A percentile compares a stretch with the other conserved stretches of the same genome.
Evolutionary conservation across 2,797 vertebrate genomes (phyloP).

Genomic region (Sebastes kiyomatsui): DNA sequence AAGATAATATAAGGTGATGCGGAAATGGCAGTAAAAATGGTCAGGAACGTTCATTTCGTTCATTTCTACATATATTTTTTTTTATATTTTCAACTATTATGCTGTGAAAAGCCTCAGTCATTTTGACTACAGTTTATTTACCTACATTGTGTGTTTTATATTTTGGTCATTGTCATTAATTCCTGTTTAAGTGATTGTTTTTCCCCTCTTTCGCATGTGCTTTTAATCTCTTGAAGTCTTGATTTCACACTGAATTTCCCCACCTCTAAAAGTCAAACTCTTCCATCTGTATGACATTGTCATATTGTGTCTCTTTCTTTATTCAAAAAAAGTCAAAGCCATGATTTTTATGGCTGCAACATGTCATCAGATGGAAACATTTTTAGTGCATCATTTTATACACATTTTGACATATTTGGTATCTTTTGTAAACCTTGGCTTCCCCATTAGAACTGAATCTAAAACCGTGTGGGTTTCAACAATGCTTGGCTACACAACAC

Average conservation of each 20-base stretch:
- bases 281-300: not conserved
- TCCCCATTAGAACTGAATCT: slow-evolving; percentile 22
- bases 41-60: no score
- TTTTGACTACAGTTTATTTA: no score
- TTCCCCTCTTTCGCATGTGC: not conserved
- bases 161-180: not conserved
- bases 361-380: slow-evolving; percentile 2
- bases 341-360: not conserved
- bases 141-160: not conserved
- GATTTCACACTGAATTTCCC: not conserved
- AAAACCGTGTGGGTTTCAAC: slow-evolving; percentile 33
- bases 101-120: not conserved
- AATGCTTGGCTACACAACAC: slow-evolving; percentile 37
- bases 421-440: slow-evolving; percentile 12
- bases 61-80: no score
- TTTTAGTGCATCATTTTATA: not conserved
- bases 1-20: no score
- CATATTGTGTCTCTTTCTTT: not conserved
- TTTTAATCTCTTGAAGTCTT: not conserved
- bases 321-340: not conserved
- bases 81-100: not conserved
- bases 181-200: not conserved
- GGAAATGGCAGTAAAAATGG: no score
- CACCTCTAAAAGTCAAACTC: not conserved
- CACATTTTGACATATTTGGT: slow-evolving; percentile 17